These are phyloP conservation scores for Camponotus pennsylvanicus DNA, from an alignment of 1,140 invertebrate genomes.

Conservation along the genomic window DNA sequence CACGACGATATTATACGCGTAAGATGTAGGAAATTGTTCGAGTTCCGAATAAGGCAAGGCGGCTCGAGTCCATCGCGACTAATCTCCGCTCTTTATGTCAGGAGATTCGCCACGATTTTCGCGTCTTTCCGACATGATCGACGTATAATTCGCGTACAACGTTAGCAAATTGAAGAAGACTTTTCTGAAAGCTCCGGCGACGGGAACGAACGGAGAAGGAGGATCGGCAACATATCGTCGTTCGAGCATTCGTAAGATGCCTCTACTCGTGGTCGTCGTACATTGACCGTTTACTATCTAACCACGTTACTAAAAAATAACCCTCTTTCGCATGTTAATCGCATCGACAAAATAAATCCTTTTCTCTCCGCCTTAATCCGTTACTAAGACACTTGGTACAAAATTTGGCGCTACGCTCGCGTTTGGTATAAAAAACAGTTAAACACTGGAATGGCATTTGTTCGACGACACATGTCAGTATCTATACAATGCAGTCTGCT, in stretches of 20 bases:
- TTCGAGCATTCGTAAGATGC: constrained; percentile 23
- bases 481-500: constrained; percentile 77
- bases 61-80: constrained; percentile 12
- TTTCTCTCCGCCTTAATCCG: constrained; percentile 65
- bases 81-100: not conserved
- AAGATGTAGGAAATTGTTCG: constrained; percentile 40
- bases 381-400: constrained; percentile 83
- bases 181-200: constrained; percentile 17
- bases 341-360: constrained; percentile 71
- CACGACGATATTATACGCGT: constrained; percentile 11
- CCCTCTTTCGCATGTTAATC: constrained; percentile 45
- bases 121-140: constrained; percentile 23
- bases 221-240: constrained; percentile 1
- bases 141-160: constrained; percentile 1
- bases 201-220: constrained; percentile 13
- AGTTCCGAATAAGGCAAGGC: constrained; percentile 48
- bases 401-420: constrained; percentile 80
- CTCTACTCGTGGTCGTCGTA: not conserved
- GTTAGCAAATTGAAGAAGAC: constrained; percentile 12
- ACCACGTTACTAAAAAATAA: constrained; percentile 52
- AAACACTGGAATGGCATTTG: constrained; percentile 82
- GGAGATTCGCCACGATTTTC: constrained; percentile 25
- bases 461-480: constrained; percentile 73
- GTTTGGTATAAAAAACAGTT: constrained; percentile 83
- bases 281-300: not conserved